Percentiles rank a stretch among this genome's conserved stretches.
phyloP scores from a whole-genome alignment of 2,888 invertebrate genomes.

The Apeira syringaria region DNA sequence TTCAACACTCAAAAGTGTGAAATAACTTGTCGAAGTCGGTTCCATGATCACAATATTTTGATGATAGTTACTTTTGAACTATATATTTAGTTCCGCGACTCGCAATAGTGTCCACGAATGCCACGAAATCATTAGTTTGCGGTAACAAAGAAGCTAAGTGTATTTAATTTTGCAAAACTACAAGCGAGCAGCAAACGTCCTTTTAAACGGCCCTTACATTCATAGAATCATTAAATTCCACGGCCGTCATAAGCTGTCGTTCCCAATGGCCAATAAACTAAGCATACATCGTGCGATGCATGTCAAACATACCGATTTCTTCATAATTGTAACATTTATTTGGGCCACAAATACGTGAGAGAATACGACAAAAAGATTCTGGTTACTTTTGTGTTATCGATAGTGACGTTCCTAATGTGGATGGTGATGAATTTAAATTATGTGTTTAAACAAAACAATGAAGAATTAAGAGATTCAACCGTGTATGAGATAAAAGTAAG shows the following conservation, averaged over 20 bases:
- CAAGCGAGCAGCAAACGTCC: neutral
- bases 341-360: conserved; percentile 3
- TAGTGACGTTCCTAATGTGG: neutral
- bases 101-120: too few relatives aligned
- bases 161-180: too few relatives aligned
- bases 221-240: conserved; percentile 13
- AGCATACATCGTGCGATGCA: conserved; percentile 11
- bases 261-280: conserved; percentile 17
- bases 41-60: too few relatives aligned
- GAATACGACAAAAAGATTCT: conserved; percentile 11
- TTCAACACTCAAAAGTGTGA: too few relatives aligned
- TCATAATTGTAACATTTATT: conserved; percentile 17
- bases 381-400: conserved; percentile 10
- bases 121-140: too few relatives aligned
- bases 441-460: too few relatives aligned
- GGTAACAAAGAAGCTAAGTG: too few relatives aligned
- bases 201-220: conserved; percentile 6
- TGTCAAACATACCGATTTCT: conserved; percentile 9
- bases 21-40: too few relatives aligned
- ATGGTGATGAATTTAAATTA: neutral
- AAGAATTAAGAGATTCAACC: too few relatives aligned
- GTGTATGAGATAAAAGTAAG: too few relatives aligned
- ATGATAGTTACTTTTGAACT: too few relatives aligned
- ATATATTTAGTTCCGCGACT: too few relatives aligned
- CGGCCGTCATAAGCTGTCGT: conserved; percentile 16